Evolutionary conservation across 2,888 invertebrate genomes (phyloP), one percentile per base, ranked within the genome.

Genomic region (Caenorhabditis sp.): DNA sequence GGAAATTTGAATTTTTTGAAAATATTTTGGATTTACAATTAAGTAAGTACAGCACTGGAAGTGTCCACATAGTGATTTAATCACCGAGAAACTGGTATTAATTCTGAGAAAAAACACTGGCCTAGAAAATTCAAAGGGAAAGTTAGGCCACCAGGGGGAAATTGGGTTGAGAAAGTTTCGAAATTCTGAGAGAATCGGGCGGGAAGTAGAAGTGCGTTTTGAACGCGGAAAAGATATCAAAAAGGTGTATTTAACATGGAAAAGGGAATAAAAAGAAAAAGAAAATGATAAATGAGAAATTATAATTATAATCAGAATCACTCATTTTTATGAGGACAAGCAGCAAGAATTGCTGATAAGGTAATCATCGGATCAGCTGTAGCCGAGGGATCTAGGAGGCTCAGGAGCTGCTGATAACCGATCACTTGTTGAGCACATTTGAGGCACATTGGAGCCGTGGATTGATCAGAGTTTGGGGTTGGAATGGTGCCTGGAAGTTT

Each of bases 351-450:
- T 0, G 85, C 83, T 0, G 86, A 80, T 9, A 88, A 78, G 9
- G 86, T 85, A 13, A 84, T 35, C 64, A 88, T 68, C 1, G 87
- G 83, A 37, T 86, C 87, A 32, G 82, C n/a, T 5, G 74, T 13
- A 2, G 82, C 68, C 8, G 80, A 32, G 0, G 87, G 87, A 37
- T 88, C 86, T 26, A 88, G 53, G 28, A 85, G 60, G 4, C 80
- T 64, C 62, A 88, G 58, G 13, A 88, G 82, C 58, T 88, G 87
- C 44, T 86, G 86, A 60, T 86, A 88, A 20, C 79, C 68, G 20
- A 88, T 69, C 1, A 83, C 86, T 62, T 86, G 87, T 61, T 86
- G 86, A 11, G 87, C 83, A 24, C 87, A 88, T 58, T 85, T 83
- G 18, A 83, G 22, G 51, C 86, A 86, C 55, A 85, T 70, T 50